Base-by-base conservation (phyloP, 2,113 vertebrate species). In the Gallinago undulata region DNA sequence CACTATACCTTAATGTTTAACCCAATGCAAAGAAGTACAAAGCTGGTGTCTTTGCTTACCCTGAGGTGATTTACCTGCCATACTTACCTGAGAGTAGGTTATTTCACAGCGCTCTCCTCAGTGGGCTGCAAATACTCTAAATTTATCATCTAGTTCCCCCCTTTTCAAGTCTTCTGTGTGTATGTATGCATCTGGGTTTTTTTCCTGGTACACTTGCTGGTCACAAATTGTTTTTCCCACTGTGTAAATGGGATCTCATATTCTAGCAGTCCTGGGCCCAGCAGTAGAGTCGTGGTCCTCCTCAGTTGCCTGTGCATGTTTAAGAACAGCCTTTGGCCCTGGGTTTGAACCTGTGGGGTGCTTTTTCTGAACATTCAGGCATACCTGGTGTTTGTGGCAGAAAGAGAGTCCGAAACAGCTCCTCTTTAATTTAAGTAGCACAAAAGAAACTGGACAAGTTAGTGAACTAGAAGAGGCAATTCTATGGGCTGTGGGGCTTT, bases 101-200 rank as follows among this genome's bases (percentile, higher is more conserved):
- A 16, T 59, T 78, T 82, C n/a, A 13, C 47, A 75, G 50, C 19
- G n/a, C 15, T 12, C 17, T 74, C 31, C 1, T 1, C 31, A 50
- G 37, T 2, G 2, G 24, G 16, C 60, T 85, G 30, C 73, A n/a
- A 8, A 23, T 57, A 23, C 17, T 0, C 19, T 30, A 6, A 17
- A 41, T 60, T 51, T 23, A 23, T 28, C 13, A 13, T 35, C 22
- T 8, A 7, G 6, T 63, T 60, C 50, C 43, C 12, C 43, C 15
- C 17, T 43, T 17, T 55, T 30, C 37, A 25, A 0, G 33, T 35
- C 8, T 66, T 57, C 9, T 3, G 1, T 30, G 30, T 1, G 1
- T 6, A 1, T 16, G 37, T 33, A 28, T 0, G 0, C 21, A 11
- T 19, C 30, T 72, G 22, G 28, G 15, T 7, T 13, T 39, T 73